Evolutionary conservation across 2,113 vertebrate genomes (phyloP), one percentile per base, ranked within the genome.

Genomic region (Origma solitaria): DNA sequence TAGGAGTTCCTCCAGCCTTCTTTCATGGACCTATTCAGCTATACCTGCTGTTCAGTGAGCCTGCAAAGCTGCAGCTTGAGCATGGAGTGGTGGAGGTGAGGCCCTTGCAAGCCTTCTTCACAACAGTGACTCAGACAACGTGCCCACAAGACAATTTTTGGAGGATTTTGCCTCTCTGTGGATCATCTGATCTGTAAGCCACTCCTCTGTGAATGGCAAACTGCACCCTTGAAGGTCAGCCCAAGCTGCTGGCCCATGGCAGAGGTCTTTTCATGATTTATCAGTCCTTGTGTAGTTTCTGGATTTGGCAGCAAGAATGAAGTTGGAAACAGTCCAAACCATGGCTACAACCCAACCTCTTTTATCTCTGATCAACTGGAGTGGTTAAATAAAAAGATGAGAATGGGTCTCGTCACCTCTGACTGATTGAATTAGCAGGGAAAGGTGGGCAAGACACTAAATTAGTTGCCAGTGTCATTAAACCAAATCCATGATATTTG

Each of bases 231-330:
- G 51, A 58, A 56, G 16, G 21, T 42, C 42, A 78, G 15, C 14
- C 12, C 3, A 22, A 22, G 31, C 9, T 78, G 6, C 22, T 72
- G 57, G 47, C 13, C 16, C 17, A 30, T 0, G 0, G 56, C 11
- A 44, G n/a, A 75, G 16, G 3, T 53, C 2, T 70, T 58, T 37
- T 77, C 17, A 49, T 13, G 12, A 35, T 77, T 84, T 69, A 21
- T 53, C 25, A 53, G 3, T 75, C 24, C 3, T 27, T 68, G 24
- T 5, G 3, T 37, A 44, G 13, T 54, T 85, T 75, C 49, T 70
- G 38, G 60, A 35, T 30, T 70, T 40, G 37, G 8, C 23, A 94
- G 23, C 38, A 62, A 35, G 9, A 58, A 60, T 6, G 5, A 31
- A 15, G 21, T 8, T 81, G 27, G 25, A 69, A 92, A 58, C 4